Evolutionary conservation across 2,797 vertebrate species (phyloP), one percentile per base, ranked within the genome.

Genomic region (Gobionotothen gibberifrons): DNA sequence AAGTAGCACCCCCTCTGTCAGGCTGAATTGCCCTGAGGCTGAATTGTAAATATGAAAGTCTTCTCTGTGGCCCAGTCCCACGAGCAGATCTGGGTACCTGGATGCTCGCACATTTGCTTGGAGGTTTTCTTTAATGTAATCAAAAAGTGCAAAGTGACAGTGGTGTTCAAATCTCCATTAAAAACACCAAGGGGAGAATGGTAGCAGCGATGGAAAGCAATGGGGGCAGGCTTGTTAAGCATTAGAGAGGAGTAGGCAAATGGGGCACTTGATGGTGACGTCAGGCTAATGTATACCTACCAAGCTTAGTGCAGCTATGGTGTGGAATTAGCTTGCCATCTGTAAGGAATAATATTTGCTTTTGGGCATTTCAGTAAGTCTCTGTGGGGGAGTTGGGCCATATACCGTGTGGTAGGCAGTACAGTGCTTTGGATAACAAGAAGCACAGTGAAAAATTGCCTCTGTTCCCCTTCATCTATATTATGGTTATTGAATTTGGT

Each of bases 401-500:
- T 57, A 29, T 67, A 44, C 16, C 17, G 65, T 40, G 68, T 36
- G 76, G 69, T 11, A 69, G 75, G 66, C 71, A 77, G 81, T 62
- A 17, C 82, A 78, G 78, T 54, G 71, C 76, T 74, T 82, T 69
- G 84, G 84, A 92, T 78, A 73, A 82, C 69, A 81, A 82, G 82
- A 86, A 76, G 76, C 88, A 84, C 70, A 66, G 78, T 81, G 83
- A 87, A 90, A 90, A 92, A 90, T 87, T 85, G 90, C 89, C 81
- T 91, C 89, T 91, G 78, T 88, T 89, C 91, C 89, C 26, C 90
- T 93, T 94, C 92, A 91, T 94, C 91, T 92, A 87, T 91, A 93
- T 93, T 93, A 93, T 89, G 87, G 88, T 93, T 94, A 93, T 93
- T 94, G 93, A 93, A 94, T 94, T 93, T 88, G 89, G 92, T 94